Percentiles rank a stretch among this genome's conserved stretches.
Evolutionary conservation across 2,797 vertebrate species (phyloP).

Genomic region (Distichodus sexfasciatus): DNA sequence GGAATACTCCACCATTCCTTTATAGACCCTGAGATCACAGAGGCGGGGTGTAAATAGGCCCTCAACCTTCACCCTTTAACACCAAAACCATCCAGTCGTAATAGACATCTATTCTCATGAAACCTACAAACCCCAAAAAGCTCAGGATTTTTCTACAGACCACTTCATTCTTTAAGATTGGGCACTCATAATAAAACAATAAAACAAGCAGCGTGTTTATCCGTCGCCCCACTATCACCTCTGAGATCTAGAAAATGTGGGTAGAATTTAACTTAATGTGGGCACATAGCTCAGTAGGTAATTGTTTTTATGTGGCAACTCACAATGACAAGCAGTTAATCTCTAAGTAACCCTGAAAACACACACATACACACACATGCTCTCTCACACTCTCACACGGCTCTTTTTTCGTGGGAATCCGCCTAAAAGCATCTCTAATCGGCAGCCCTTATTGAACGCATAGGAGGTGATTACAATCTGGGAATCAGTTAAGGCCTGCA

Average conservation of each 20-base stretch:
- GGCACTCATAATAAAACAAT: neutral
- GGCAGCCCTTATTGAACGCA: conserved; percentile 9
- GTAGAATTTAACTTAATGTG: neutral
- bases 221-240: neutral
- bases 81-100: no score
- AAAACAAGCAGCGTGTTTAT: conserved; percentile 9
- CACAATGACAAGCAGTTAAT: neutral
- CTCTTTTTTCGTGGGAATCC: neutral
- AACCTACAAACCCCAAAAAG: no score
- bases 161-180: neutral
- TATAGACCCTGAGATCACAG: neutral
- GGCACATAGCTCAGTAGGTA: conserved; percentile 11
- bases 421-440: conserved; percentile 17
- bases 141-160: no score
- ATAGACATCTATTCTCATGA: no score
- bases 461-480: conserved; percentile 23
- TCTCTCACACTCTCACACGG: no score
- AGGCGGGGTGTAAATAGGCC: neutral
- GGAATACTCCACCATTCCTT: neutral
- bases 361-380: no score
- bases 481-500: conserved; percentile 29
- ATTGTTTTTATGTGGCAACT: conserved; percentile 13
- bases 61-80: neutral
- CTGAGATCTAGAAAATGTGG: neutral
- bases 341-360: neutral